These are phyloP conservation scores for Rhinichthys klamathensis DNA, from an alignment of 2,113 vertebrate genomes.

Conservation along the genomic window DNA sequence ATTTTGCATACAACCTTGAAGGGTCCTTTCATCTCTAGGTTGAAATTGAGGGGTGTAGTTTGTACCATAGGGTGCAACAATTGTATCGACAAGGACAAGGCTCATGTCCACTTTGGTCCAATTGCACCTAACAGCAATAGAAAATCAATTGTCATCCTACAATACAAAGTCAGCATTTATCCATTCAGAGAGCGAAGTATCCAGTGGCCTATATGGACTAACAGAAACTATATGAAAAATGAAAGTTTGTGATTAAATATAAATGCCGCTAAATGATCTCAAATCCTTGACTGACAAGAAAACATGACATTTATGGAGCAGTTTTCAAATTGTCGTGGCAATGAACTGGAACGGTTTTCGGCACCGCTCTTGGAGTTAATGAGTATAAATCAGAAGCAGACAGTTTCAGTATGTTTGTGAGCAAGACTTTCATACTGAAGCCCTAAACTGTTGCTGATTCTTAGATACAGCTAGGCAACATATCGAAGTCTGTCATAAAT, in stretches of 20 bases:
- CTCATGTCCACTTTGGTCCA: conserved; percentile 31
- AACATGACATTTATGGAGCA: neutral
- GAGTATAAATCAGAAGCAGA: neutral
- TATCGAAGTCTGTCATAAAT: neutral
- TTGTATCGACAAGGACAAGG: neutral
- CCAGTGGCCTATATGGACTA: too few species aligned
- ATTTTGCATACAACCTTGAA: neutral
- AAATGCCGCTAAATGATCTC: neutral
- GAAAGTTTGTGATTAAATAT: neutral
- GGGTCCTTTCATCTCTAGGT: neutral
- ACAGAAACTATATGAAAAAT: neutral
- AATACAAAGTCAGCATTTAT: neutral
- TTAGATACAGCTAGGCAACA: neutral
- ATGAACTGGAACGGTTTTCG: neutral
- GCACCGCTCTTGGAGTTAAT: neutral
- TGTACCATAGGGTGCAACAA: conserved; percentile 16
- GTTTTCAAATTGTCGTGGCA: neutral
- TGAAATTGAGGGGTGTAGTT: neutral
- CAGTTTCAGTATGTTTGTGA: too few species aligned
- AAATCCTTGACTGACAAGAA: neutral
- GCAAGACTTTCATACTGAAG: neutral
- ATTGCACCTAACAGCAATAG: conserved; percentile 29
- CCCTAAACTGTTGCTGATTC: neutral
- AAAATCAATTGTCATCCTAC: conserved; percentile 45
- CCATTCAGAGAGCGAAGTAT: neutral